Evolutionary conservation across 1,140 invertebrate species (phyloP).

Genomic region (Trachymyrmex septentrionalis): DNA sequence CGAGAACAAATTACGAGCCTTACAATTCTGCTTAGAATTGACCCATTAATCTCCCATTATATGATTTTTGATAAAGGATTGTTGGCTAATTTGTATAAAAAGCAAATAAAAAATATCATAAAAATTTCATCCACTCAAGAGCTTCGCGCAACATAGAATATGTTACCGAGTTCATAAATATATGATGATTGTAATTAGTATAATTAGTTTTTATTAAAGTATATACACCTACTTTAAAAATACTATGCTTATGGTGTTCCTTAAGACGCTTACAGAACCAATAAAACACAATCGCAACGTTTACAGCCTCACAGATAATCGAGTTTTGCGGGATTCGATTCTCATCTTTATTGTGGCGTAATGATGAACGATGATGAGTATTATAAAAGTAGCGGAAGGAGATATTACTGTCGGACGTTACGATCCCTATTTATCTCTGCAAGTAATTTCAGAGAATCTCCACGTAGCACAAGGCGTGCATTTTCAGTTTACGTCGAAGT

Average conservation of each 20-base stretch:
- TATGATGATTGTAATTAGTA: not conserved
- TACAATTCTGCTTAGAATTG: too few relatives aligned
- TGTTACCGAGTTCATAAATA: not conserved
- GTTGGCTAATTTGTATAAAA: not conserved
- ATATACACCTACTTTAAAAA: not conserved
- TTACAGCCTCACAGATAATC: slow-evolving; percentile 29
- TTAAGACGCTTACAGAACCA: not conserved
- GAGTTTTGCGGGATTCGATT: slow-evolving; percentile 21
- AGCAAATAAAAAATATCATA: not conserved
- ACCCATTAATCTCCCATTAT: too few relatives aligned
- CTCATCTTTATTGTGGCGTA: slow-evolving; percentile 24
- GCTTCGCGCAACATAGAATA: not conserved
- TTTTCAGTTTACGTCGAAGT: slow-evolving; percentile 60
- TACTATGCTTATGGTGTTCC: not conserved
- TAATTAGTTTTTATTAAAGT: not conserved
- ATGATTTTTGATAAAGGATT: not conserved
- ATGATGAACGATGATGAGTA: slow-evolving; percentile 59
- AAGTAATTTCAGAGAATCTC: slow-evolving; percentile 60
- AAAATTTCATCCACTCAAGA: not conserved
- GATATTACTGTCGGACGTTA: slow-evolving; percentile 56
- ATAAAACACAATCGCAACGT: slow-evolving; percentile 29
- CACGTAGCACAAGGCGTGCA: slow-evolving; percentile 55
- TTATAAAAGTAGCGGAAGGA: slow-evolving; percentile 49
- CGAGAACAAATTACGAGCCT: too few relatives aligned
- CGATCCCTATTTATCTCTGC: slow-evolving; percentile 57